Evolutionary conservation across 2,113 vertebrate genomes (phyloP), one percentile per base, ranked within the genome.

Genomic region (Butorides virescens): DNA sequence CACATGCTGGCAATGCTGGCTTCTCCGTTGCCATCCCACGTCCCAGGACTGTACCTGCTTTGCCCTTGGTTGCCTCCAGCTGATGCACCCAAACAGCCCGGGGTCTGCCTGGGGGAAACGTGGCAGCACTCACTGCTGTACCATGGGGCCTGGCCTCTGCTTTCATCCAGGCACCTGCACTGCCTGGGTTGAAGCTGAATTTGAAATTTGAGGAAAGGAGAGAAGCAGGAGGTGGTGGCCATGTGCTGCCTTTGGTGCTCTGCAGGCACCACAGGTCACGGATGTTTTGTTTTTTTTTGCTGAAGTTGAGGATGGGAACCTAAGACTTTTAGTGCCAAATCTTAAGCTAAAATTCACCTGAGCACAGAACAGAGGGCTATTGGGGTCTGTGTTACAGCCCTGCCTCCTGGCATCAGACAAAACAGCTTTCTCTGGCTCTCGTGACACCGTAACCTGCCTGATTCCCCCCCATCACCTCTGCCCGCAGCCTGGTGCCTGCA

Each of bases 91-190:
- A 70, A 83, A 20, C n/a, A 75, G 68, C 86, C 82, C 0, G 0
- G 17, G 66, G 32, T 74, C 30, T 94, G 52, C 62, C 34, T 82
- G 26, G 44, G 59, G 56, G 2, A 46, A 44, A 74, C 59, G 23
- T 1, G 10, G 9, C 29, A 23, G 22, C 4, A 2, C 21, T 73
- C 1, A 0, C 30, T 46, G 55, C 49, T 32, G 23, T 42, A 56
- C 15, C 20, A 6, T 0, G 5, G 56, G 26, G 32, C 21, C 14
- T n/a, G 47, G 39, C 37, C 30, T 67, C 79, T 86, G 67, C 73
- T 47, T 80, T 37, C 15, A 37, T 47, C 37, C n/a, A 27, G 36
- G 18, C 14, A 77, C 23, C 21, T 56, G 42, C 20, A 42, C 13
- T 3, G 2, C 20, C 52, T 59, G 52, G 13, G 7, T 7, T 47